A percentile compares a stretch with the other conserved stretches of the same genome.
Conservation (phyloP, 2,113 vertebrate genomes). For the Psophia crepitans region DNA sequence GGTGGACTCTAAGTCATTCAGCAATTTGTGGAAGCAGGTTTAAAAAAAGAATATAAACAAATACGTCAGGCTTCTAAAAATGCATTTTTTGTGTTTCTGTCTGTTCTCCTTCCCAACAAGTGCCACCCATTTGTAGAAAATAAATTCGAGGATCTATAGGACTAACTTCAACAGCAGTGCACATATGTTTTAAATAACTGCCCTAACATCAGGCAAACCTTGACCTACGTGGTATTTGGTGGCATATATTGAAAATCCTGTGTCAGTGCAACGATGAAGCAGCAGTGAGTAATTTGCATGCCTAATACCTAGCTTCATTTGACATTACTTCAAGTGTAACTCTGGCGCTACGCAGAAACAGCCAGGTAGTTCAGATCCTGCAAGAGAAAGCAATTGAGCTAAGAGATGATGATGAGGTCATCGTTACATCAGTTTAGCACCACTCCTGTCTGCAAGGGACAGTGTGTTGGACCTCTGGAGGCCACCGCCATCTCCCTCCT, state of each 20-base stretch:
- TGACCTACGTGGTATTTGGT: not conserved
- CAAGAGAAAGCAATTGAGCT: not conserved
- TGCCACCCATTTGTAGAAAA: not conserved
- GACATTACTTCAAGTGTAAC: not conserved
- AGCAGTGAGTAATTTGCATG: not conserved
- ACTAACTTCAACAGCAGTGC: not conserved
- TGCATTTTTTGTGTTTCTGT: not conserved
- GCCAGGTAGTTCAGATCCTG: not conserved
- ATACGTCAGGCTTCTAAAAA: not conserved
- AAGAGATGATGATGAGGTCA: not conserved
- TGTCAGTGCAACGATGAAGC: not conserved
- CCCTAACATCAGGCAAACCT: not conserved
- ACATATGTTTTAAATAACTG: not conserved
- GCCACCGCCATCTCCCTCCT: not conserved
- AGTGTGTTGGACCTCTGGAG: not conserved
- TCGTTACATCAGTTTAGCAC: rapidly evolving
- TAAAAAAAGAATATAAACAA: not conserved
- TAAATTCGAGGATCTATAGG: not conserved
- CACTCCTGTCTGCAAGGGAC: not conserved
- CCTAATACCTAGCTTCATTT: not conserved
- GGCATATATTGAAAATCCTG: not conserved
- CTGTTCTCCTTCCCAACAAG: not conserved
- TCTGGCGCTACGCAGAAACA: not conserved
- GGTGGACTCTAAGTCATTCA: not conserved
- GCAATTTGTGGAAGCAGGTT: not conserved